Percentiles rank a stretch among this genome's conserved stretches.
Evolutionary conservation across 1,140 invertebrate genomes (phyloP).

Genomic region (Bombus pyrosoma): DNA sequence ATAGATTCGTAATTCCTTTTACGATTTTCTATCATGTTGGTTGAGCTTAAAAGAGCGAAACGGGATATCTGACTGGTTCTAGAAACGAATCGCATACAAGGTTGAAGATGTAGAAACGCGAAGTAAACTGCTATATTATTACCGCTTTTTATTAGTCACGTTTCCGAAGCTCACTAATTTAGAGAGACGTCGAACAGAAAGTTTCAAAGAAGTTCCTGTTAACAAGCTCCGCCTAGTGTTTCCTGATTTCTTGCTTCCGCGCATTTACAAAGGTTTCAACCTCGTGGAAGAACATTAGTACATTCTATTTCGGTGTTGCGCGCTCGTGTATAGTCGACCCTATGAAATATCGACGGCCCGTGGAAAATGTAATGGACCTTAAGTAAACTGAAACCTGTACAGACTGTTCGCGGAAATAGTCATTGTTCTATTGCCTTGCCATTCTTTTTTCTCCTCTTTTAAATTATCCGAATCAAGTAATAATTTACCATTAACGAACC

Average conservation of each 20-base stretch:
- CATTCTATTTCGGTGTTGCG: slow-evolving; percentile 10
- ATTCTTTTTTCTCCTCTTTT: background rate
- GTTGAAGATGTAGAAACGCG: background rate
- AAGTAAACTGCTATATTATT: slow-evolving; percentile 42
- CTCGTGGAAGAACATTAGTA: slow-evolving; percentile 27
- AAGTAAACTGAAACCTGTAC: background rate
- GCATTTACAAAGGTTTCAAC: slow-evolving; percentile 35
- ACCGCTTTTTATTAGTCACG: slow-evolving; percentile 58
- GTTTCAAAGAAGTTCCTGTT: slow-evolving; percentile 49
- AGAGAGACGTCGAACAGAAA: slow-evolving; percentile 46
- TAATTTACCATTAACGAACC: no score
- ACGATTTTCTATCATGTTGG: background rate
- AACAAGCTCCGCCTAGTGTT: slow-evolving; percentile 50
- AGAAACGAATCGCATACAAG: background rate
- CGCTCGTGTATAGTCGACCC: background rate
- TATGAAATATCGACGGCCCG: background rate
- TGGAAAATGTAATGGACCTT: background rate
- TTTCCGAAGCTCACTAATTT: slow-evolving; percentile 47
- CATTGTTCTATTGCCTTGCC: background rate
- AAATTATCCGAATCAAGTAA: no score
- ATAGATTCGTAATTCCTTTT: no score
- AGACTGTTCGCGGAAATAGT: background rate
- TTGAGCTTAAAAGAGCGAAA: background rate
- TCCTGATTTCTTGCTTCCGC: slow-evolving; percentile 49
- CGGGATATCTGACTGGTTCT: background rate